These are phyloP conservation scores for Lamellibrachia columna DNA, from an alignment of 2,888 invertebrate genomes.

Conservation along the genomic window DNA sequence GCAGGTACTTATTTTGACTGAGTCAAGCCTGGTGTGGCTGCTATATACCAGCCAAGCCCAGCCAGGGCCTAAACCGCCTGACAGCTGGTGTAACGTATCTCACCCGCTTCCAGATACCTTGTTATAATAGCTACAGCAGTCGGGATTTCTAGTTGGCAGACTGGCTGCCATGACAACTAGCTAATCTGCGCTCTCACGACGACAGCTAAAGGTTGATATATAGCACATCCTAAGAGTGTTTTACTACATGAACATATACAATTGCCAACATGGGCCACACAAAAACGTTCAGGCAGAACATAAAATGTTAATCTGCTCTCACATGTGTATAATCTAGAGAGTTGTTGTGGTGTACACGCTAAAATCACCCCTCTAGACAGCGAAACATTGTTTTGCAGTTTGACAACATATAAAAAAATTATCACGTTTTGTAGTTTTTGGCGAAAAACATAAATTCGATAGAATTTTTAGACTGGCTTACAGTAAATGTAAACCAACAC, in stretches of 20 bases:
- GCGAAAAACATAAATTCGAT: not conserved
- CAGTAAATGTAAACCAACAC: not conserved
- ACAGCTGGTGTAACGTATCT: conserved; percentile 1
- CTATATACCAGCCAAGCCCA: conserved; percentile 1
- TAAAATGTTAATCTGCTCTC: no score
- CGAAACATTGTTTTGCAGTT: no score
- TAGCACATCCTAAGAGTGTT: not conserved
- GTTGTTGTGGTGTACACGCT: no score
- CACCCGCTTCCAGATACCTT: not conserved
- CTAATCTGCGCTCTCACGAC: not conserved
- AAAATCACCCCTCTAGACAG: no score
- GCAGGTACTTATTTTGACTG: conserved; percentile 5
- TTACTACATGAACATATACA: not conserved
- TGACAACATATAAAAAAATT: no score
- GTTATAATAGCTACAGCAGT: not conserved
- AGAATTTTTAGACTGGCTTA: not conserved
- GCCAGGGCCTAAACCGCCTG: not conserved
- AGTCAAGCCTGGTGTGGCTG: not conserved
- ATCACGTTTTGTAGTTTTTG: no score
- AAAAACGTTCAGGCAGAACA: no score
- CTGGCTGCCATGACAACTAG: not conserved
- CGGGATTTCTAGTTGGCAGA: not conserved
- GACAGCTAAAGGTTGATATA: not conserved
- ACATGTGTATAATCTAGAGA: no score
- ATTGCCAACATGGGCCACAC: not conserved